These are phyloP conservation scores for Philopedon plagiatum DNA, from an alignment of 2,888 invertebrate genomes.

Conservation along the genomic window DNA sequence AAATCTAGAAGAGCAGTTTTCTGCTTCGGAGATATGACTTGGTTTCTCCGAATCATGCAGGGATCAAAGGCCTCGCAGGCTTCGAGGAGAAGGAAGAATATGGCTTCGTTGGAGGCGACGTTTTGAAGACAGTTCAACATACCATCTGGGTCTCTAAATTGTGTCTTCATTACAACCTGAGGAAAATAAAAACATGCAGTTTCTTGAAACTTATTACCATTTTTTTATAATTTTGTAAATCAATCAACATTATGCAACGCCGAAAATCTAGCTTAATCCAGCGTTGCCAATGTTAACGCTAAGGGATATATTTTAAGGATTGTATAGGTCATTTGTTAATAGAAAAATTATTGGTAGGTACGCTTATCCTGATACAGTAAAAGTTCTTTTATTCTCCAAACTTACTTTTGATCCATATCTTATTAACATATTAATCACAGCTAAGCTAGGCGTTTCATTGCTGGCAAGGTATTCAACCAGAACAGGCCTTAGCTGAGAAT, in stretches of 20 bases:
- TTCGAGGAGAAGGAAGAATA: constrained; percentile 79
- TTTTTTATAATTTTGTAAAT: no score
- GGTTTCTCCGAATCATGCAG: constrained; percentile 84
- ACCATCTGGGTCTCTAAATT: constrained; percentile 87
- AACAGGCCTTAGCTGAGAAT: constrained; percentile 79
- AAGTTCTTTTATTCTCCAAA: not conserved
- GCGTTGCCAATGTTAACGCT: no score
- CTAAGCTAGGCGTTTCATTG: constrained; percentile 77
- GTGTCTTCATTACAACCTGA: constrained; percentile 85
- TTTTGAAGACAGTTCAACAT: constrained; percentile 85
- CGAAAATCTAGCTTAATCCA: no score
- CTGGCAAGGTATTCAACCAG: constrained; percentile 87
- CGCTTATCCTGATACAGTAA: no score
- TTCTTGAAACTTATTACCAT: no score
- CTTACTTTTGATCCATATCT: constrained; percentile 82
- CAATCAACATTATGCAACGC: no score
- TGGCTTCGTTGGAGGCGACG: constrained; percentile 72
- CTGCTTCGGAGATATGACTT: constrained; percentile 76
- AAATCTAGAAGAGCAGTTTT: constrained; percentile 76
- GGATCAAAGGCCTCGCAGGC: constrained; percentile 85
- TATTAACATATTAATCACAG: constrained; percentile 79
- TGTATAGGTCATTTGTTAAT: no score
- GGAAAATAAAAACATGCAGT: constrained; percentile 21
- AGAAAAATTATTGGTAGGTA: no score
- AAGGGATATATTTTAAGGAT: no score